Conservation (phyloP, 2,113 vertebrate species). For the Pandion haliaetus region DNA sequence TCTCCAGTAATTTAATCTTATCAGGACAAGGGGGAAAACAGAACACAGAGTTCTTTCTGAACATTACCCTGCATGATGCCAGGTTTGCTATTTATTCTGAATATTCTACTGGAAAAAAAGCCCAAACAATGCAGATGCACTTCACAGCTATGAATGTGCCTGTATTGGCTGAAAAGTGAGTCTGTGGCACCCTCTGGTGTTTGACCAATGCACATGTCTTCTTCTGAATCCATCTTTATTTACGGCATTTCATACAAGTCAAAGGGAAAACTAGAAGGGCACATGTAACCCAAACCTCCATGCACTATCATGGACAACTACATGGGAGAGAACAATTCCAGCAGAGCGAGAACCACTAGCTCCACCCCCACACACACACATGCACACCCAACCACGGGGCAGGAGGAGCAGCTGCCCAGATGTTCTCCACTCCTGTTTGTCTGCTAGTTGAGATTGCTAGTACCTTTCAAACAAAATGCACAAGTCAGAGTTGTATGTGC, state of each 20-base stretch:
- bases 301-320: not conserved
- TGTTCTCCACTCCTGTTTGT: not conserved
- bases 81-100: not conserved
- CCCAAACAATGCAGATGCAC: not conserved
- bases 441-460: not conserved
- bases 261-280: not conserved
- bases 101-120: not conserved
- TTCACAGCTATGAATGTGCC: not conserved
- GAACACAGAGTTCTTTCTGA: not conserved
- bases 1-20: not conserved
- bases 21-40: not conserved
- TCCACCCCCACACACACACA: too few relatives aligned
- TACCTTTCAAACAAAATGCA: not conserved
- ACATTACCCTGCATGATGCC: not conserved
- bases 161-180: constrained; percentile 15
- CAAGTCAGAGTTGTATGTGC: not conserved
- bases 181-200: constrained; percentile 78
- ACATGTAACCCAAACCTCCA: not conserved
- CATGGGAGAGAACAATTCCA: not conserved
- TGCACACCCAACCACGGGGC: too few relatives aligned
- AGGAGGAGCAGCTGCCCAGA: not conserved
- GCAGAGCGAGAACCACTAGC: not conserved
- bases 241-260: not conserved
- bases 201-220: not conserved
- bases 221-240: not conserved